Evolutionary conservation across 2,113 vertebrate species (phyloP).

Genomic region (Bucco capensis): DNA sequence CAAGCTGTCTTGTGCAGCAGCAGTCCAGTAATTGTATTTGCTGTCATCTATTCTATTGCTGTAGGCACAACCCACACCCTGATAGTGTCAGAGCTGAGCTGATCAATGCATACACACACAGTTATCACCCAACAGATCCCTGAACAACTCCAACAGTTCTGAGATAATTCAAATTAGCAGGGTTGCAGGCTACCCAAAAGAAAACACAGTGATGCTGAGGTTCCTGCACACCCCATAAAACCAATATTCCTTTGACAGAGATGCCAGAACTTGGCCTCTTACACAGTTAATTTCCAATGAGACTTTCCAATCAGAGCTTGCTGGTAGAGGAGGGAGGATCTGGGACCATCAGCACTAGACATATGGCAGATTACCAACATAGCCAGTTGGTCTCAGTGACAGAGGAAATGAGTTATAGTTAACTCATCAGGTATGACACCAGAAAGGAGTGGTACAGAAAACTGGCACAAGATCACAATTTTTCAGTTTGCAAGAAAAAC

Average conservation of each 20-base stretch:
- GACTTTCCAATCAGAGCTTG: neutral
- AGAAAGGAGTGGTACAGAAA: neutral
- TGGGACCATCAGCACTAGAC: neutral
- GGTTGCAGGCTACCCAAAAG: neutral
- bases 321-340: neutral
- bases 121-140: rapidly evolving
- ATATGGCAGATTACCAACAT: neutral
- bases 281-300: neutral
- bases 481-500: slow-evolving; percentile 27
- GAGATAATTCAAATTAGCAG: neutral
- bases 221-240: neutral
- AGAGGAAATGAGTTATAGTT: slow-evolving; percentile 58
- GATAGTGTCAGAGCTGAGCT: rapidly evolving
- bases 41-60: neutral
- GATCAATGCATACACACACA: rapidly evolving
- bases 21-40: neutral
- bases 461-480: neutral
- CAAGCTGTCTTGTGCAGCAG: neutral
- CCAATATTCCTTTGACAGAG: neutral
- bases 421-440: slow-evolving; percentile 30
- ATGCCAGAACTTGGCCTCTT: neutral
- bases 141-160: neutral
- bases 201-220: neutral
- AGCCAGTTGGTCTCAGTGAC: slow-evolving; percentile 17
- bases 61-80: neutral